Evolutionary conservation across 2,797 vertebrate genomes (phyloP).

Genomic region (Masticophis lateralis): DNA sequence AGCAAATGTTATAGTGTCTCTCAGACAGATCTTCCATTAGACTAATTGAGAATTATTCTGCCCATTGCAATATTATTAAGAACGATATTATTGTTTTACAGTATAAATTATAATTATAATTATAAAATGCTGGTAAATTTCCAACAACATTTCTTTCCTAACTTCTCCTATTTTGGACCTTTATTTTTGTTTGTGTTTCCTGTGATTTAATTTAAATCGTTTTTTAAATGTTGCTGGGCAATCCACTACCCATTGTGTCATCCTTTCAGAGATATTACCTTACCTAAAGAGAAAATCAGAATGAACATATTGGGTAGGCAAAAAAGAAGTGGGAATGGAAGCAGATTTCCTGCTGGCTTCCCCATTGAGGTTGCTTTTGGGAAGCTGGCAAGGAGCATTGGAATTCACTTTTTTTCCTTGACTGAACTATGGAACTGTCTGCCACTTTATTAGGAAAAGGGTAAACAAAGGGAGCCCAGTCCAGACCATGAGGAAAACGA

Average conservation of each 20-base stretch:
- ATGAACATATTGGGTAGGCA: too few species aligned
- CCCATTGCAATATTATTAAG: background rate
- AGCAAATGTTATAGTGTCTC: background rate
- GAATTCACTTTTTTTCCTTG: background rate
- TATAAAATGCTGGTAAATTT: background rate
- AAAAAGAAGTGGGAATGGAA: background rate
- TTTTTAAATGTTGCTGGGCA: background rate
- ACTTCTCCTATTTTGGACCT: background rate
- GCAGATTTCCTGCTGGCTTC: too few species aligned
- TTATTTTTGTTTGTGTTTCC: background rate
- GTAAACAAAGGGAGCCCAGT: background rate
- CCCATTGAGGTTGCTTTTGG: background rate
- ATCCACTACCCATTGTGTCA: background rate
- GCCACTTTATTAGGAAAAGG: background rate
- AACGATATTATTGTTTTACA: background rate
- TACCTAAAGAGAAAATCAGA: background rate
- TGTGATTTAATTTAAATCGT: background rate
- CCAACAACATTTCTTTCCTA: background rate
- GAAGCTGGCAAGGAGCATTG: too few species aligned
- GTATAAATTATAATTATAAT: too few species aligned
- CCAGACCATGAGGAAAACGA: background rate
- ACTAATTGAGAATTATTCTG: background rate
- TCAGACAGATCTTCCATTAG: background rate
- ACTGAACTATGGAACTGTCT: background rate
- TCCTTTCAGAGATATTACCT: background rate